These are phyloP conservation scores for Tetheella fluctuosa DNA, from an alignment of 2,888 invertebrate genomes.

Conservation along the genomic window DNA sequence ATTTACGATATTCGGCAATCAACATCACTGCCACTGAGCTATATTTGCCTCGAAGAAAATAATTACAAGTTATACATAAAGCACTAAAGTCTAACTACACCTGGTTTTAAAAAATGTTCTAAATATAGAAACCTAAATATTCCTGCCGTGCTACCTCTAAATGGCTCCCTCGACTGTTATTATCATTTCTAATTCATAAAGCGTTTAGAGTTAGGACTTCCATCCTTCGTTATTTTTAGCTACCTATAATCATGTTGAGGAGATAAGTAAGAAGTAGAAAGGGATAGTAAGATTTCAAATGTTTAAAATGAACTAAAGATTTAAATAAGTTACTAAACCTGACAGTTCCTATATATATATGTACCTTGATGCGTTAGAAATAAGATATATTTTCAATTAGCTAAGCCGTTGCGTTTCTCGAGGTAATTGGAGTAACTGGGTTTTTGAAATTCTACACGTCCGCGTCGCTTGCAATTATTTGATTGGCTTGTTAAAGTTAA, in stretches of 20 bases:
- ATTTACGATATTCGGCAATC: too few species aligned
- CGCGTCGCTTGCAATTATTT: conserved; percentile 1
- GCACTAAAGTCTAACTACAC: too few species aligned
- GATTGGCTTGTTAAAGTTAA: neutral
- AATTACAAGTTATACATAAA: too few species aligned
- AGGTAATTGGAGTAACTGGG: neutral
- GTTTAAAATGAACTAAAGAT: too few species aligned
- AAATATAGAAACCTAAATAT: neutral
- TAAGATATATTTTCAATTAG: neutral
- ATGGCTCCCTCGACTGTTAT: neutral
- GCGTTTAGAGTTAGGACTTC: conserved; percentile 4
- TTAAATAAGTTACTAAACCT: too few species aligned
- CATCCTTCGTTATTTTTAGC: neutral
- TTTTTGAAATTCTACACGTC: conserved; percentile 2
- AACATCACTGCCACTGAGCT: too few species aligned
- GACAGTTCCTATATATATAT: too few species aligned
- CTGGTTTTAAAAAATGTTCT: too few species aligned
- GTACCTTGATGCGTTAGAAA: neutral
- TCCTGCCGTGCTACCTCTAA: neutral
- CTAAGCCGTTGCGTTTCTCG: neutral
- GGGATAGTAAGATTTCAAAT: too few species aligned
- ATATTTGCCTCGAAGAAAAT: too few species aligned
- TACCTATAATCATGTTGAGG: neutral
- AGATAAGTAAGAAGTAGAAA: too few species aligned
- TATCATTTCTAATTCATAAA: conserved; percentile 2